Percentiles rank a stretch among this genome's conserved stretches.
These are phyloP conservation scores for Elephas maximus DNA, from an alignment of 2,113 vertebrate species.

Conservation along the genomic window DNA sequence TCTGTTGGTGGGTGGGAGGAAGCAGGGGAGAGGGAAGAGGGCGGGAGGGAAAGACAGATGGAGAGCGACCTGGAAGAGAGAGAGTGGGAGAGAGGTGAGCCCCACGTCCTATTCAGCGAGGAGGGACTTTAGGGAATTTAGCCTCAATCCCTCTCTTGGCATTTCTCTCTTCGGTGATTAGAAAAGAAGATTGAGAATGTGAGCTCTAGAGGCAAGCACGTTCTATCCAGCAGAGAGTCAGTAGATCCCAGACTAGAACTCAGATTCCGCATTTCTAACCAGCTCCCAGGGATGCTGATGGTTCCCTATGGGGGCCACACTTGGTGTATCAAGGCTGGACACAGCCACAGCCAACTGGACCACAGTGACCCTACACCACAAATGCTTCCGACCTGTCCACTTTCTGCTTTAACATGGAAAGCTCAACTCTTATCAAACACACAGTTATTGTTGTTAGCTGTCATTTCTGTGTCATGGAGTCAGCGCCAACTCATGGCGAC, in stretches of 20 bases:
- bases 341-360: neutral
- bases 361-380: accelerated
- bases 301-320: neutral
- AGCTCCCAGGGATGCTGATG: too few species aligned
- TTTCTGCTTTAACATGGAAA: neutral
- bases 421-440: too few species aligned
- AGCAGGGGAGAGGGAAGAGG: too few species aligned
- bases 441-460: neutral
- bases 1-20: neutral
- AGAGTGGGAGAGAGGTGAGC: neutral
- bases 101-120: neutral
- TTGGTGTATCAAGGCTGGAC: neutral
- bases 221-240: too few species aligned
- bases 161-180: neutral
- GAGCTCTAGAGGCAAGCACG: accelerated
- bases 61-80: too few species aligned
- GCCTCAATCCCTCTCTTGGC: neutral
- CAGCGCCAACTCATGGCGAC: neutral
- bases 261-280: neutral
- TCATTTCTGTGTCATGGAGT: too few species aligned
- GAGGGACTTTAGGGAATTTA: neutral
- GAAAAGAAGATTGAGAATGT: neutral
- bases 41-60: neutral
- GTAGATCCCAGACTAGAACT: accelerated
- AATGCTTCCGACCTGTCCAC: neutral